Base-by-base conservation (phyloP, 2,888 invertebrate genomes). In the Lycaena phlaeas region DNA sequence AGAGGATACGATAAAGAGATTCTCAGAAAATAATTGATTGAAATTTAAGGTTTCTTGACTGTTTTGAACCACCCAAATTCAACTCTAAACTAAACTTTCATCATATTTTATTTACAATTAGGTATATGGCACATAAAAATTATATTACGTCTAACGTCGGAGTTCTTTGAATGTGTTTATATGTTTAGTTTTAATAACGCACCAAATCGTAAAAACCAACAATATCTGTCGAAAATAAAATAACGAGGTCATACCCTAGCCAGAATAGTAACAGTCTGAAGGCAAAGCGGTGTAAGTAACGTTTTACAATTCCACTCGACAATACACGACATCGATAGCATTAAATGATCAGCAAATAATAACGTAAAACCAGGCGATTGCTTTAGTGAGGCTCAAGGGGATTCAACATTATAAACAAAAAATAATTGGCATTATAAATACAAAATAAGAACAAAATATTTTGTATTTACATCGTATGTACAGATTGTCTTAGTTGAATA, bases 331-430 rank as follows among this genome's bases (percentile, higher is more conserved):
- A 34, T 18, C 22, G 34, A 34, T 34, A 31, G 31, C 34, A 34
- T 12, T 22, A 2, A 11, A 34, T 11, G 12, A 9, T 9, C 34
- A 34, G 34, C 34, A 34, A 34, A 22, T 14, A 34, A 22, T 18
- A 22, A 22, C 22, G 3, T 22, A 31, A 34, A 34, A 18, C 7
- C 43, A 43, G 40, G 43, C 43, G 29, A 37, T 27, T 40, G 41
- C 41, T 14, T 41, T 56, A 50, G 58, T 22, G 22, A 7, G 22
- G 22, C 7, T 2, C 7, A 4, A 22, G 22, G n/a, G n/a, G n/a
- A 4, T 22, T 22, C n/a, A n/a, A n/a, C n/a, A n/a, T n/a, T 22
- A 6, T 22, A 22, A 5, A 22, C 22, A 22, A 22, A 9, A 22
- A 10, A 10, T 22, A 12, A 12, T 34, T 34, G 18, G 18, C 9